Evolutionary conservation across 2,888 invertebrate species (phyloP).

Genomic region (Anthrax anthrax): DNA sequence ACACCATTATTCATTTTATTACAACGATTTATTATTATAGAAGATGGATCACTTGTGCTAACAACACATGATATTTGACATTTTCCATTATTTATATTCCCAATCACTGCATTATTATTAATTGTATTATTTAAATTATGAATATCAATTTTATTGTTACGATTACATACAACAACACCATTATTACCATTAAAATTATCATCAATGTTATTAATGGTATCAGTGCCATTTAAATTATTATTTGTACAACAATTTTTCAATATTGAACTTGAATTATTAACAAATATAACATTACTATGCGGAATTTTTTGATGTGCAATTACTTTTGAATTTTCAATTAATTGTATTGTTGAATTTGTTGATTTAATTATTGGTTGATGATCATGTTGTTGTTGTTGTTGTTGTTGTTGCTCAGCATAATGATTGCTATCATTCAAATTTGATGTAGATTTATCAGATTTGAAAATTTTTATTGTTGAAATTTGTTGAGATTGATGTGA

Average conservation of each 20-base stretch:
- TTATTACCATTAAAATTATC: constrained; percentile 8
- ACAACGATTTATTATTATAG: constrained; percentile 11
- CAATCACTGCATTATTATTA: constrained; percentile 6
- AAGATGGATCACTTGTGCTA: constrained; percentile 11
- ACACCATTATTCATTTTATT: constrained; percentile 5
- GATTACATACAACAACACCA: not conserved
- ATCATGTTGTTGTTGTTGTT: not conserved
- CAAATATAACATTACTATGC: constrained; percentile 30
- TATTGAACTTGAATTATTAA: constrained; percentile 17
- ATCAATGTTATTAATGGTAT: constrained; percentile 6
- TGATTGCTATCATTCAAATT: not conserved
- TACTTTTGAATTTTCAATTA: constrained; percentile 7
- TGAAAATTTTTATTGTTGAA: not conserved
- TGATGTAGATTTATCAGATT: not conserved
- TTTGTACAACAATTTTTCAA: not conserved
- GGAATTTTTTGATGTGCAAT: constrained; percentile 24
- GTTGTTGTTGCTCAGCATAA: not conserved
- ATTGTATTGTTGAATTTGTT: not conserved
- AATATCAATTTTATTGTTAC: constrained; percentile 6
- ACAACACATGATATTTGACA: constrained; percentile 10
- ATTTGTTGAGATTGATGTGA: not conserved
- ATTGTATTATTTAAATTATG: constrained; percentile 7
- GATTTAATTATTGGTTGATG: too few relatives aligned
- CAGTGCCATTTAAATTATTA: not conserved
- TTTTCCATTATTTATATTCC: constrained; percentile 5